These are phyloP conservation scores for Glaucomys volans DNA, from an alignment of 2,113 vertebrate species.

Conservation along the genomic window DNA sequence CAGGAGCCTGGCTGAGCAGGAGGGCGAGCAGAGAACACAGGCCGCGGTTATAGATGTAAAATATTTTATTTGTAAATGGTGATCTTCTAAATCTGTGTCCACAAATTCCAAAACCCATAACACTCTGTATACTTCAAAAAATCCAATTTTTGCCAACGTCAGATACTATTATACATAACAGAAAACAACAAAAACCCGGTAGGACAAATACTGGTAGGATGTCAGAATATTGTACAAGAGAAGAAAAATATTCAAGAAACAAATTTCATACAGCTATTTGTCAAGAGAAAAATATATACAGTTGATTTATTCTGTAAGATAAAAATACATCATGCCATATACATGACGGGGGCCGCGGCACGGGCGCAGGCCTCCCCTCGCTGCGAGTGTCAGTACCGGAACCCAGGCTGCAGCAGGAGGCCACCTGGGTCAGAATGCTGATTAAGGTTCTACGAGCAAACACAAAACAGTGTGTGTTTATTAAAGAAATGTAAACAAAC, in stretches of 20 bases:
- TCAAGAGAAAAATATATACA: conserved; percentile 99
- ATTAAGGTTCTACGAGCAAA: conserved; percentile 91
- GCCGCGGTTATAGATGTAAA: conserved; percentile 92
- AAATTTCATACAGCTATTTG: conserved; percentile 99
- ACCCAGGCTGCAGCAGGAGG: conserved; percentile 90
- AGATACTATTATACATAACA: conserved; percentile 96
- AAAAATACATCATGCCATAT: conserved; percentile 99
- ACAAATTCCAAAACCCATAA: conserved; percentile 98
- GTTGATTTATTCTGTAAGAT: conserved; percentile 98
- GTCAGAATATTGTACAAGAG: conserved; percentile 97
- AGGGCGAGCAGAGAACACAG: not conserved
- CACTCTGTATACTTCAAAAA: conserved; percentile 97
- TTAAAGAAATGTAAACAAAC: conserved; percentile 94
- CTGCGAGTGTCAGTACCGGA: conserved; percentile 94
- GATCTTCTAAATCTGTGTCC: conserved; percentile 98
- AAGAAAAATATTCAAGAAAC: conserved; percentile 99
- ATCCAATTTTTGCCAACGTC: conserved; percentile 92
- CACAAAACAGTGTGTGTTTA: conserved; percentile 89
- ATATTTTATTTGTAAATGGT: conserved; percentile 99
- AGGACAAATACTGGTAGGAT: conserved; percentile 99
- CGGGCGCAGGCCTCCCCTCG: no score
- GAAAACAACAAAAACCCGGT: conserved; percentile 90
- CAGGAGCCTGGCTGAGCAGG: rapidly evolving
- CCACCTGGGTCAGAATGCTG: conserved; percentile 90
- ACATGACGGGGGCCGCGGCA: conserved; percentile 98